A percentile compares a stretch with the other conserved stretches of the same genome.
These are phyloP conservation scores for Drosophila persimilis DNA, from an alignment of 1,140 invertebrate genomes.

Conservation along the genomic window DNA sequence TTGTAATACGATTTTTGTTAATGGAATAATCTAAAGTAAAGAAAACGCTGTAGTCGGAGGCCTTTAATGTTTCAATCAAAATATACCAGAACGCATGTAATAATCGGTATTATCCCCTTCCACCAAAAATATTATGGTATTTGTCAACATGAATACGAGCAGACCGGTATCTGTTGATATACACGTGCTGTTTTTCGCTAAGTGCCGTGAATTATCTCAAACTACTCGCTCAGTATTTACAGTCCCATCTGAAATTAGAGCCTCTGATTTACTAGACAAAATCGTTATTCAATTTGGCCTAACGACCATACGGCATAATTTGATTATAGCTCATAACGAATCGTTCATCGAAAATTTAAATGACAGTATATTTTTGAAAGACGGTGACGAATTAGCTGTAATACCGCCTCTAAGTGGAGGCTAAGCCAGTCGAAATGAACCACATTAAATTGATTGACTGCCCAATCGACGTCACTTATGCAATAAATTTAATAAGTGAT, in stretches of 20 bases:
- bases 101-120: too few species aligned
- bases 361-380: conserved; percentile 84
- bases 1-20: too few species aligned
- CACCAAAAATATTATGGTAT: not conserved
- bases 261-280: conserved; percentile 84
- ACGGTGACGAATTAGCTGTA: conserved; percentile 91
- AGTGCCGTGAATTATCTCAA: conserved; percentile 91
- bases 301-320: conserved; percentile 86
- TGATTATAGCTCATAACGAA: conserved; percentile 92
- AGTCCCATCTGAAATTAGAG: conserved; percentile 84
- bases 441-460: conserved; percentile 88
- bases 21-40: too few species aligned
- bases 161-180: conserved; percentile 82
- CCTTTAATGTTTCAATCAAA: too few species aligned
- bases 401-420: conserved; percentile 95
- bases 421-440: conserved; percentile 85
- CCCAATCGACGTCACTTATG: conserved; percentile 88
- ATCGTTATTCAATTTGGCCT: conserved; percentile 86
- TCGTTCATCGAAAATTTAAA: conserved; percentile 87
- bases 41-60: too few species aligned
- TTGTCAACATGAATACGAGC: conserved; percentile 38
- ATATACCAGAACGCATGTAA: too few species aligned
- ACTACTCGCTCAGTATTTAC: conserved; percentile 84
- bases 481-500: conserved; percentile 86
- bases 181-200: conserved; percentile 93